phyloP scores from a whole-genome alignment of 2,113 vertebrate species.

The Pomatorhinus ruficollis region DNA sequence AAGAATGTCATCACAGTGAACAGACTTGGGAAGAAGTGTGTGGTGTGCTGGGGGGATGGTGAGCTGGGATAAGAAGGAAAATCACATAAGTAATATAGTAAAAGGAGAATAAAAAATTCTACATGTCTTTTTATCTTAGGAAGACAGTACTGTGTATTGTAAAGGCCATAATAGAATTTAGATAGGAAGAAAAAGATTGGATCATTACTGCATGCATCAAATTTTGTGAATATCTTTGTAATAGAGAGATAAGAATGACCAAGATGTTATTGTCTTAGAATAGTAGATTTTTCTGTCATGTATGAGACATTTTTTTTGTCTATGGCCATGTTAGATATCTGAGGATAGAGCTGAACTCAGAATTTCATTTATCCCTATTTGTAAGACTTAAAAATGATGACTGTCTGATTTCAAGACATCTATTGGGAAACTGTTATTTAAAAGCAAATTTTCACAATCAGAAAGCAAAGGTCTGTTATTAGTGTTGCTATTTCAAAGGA shows the following conservation, averaged over 20 bases:
- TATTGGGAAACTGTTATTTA: not conserved
- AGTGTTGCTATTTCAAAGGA: not conserved
- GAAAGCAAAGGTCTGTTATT: not conserved
- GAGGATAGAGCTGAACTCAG: not conserved
- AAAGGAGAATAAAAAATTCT: not conserved
- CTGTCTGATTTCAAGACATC: constrained; percentile 23
- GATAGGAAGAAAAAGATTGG: not conserved
- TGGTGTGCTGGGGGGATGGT: not conserved
- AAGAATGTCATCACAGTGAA: not conserved
- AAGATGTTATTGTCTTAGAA: constrained; percentile 9
- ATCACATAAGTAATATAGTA: not conserved
- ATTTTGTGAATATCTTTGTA: not conserved
- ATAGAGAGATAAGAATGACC: not conserved
- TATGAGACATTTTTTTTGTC: not conserved
- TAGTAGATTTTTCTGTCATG: not conserved
- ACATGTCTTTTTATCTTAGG: not conserved
- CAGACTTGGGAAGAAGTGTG: not conserved
- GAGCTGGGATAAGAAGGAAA: not conserved
- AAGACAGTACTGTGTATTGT: not conserved
- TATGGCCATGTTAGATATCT: not conserved
- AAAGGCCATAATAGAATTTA: not conserved
- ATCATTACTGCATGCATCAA: not conserved
- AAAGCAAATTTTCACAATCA: not conserved
- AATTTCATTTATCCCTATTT: constrained; percentile 7
- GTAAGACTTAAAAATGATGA: not conserved